Percentiles rank a stretch among this genome's conserved stretches.
These are phyloP conservation scores for Synchiropus splendidus DNA, from an alignment of 2,113 vertebrate genomes.

Conservation along the genomic window DNA sequence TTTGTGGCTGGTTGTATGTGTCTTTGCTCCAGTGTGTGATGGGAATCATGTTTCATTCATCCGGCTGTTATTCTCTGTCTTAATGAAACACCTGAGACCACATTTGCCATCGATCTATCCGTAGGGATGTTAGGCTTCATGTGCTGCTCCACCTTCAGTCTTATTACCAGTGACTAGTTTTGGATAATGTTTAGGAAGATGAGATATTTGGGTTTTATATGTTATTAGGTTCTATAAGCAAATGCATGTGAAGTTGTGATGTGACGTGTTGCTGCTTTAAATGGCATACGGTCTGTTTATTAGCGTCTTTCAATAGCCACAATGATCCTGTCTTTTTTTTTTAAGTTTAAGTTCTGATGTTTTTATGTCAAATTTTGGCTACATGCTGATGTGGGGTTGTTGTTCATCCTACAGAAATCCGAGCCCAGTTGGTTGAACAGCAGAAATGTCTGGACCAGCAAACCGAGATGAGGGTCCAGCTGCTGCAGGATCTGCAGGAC, in stretches of 20 bases:
- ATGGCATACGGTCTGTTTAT: no score
- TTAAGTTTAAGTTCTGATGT: no score
- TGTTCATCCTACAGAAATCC: slow-evolving; percentile 74
- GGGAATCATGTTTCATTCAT: slow-evolving; percentile 15
- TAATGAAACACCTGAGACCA: slow-evolving; percentile 44
- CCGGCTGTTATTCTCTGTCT: slow-evolving; percentile 13
- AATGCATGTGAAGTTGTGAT: no score
- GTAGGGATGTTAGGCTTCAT: not conserved
- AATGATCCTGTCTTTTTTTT: no score
- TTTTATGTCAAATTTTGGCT: not conserved
- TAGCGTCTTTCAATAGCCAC: no score
- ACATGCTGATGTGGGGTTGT: slow-evolving; percentile 6
- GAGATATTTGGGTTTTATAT: no score
- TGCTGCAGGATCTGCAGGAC: slow-evolving; percentile 96
- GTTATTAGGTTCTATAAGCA: no score
- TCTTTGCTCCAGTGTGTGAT: slow-evolving; percentile 1
- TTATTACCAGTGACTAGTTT: no score
- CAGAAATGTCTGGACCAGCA: slow-evolving; percentile 98
- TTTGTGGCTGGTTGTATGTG: not conserved
- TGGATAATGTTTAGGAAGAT: no score
- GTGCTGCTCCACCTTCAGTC: no score
- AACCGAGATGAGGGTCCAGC: slow-evolving; percentile 94
- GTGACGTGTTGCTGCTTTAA: no score
- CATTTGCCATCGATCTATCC: slow-evolving; percentile 10
- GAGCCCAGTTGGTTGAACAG: slow-evolving; percentile 91